Conservation (phyloP, 2,888 invertebrate genomes). For the Acanthosepion esculentum region DNA sequence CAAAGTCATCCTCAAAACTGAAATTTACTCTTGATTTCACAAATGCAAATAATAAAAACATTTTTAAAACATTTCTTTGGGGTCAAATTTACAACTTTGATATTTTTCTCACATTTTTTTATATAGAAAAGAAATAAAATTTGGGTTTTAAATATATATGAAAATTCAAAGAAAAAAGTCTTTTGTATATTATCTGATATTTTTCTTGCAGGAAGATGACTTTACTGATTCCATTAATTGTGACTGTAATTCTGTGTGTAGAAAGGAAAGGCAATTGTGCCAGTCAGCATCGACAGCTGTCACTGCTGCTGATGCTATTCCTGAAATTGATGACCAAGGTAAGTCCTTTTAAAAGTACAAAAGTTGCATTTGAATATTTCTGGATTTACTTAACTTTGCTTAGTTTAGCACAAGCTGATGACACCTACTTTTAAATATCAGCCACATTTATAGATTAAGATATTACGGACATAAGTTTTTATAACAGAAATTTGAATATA, state of each 20-base stretch:
- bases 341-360: background rate
- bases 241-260: slow-evolving; percentile 38
- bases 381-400: too few species aligned
- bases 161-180: slow-evolving; percentile 42
- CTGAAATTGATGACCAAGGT: background rate
- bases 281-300: background rate
- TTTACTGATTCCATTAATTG: slow-evolving; percentile 48
- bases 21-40: too few species aligned
- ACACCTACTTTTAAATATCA: too few species aligned
- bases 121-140: background rate
- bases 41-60: too few species aligned
- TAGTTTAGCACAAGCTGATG: too few species aligned
- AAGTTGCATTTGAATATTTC: background rate
- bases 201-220: slow-evolving; percentile 48
- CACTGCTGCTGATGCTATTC: background rate
- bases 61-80: too few species aligned
- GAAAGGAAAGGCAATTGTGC: background rate
- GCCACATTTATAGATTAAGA: too few species aligned
- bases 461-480: too few species aligned
- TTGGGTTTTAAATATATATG: slow-evolving; percentile 50
- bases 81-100: too few species aligned
- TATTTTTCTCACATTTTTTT: too few species aligned
- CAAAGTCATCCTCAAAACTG: too few species aligned
- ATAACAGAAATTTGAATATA: too few species aligned
- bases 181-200: background rate